Conservation (phyloP, 2,113 vertebrate genomes). For the Corythoichthys haematopterus region DNA sequence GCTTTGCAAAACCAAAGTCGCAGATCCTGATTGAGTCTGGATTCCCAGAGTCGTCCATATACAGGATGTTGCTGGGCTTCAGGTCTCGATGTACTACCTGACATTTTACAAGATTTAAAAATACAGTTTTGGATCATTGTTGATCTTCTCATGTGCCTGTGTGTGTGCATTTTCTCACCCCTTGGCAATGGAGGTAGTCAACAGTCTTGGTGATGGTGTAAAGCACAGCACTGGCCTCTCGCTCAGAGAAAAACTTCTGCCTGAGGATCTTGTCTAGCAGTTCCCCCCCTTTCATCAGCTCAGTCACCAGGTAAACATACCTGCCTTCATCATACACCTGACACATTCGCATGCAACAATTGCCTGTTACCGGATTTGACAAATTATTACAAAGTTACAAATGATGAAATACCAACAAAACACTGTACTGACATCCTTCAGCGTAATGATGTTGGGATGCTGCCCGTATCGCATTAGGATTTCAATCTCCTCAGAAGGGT, state of each 20-base stretch:
- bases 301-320: conserved; percentile 90
- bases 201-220: conserved; percentile 92
- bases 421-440: conserved; percentile 85
- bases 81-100: conserved; percentile 97
- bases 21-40: conserved; percentile 97
- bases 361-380: not conserved
- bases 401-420: not conserved
- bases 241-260: conserved; percentile 93
- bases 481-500: conserved; percentile 96
- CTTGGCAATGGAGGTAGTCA: conserved; percentile 97
- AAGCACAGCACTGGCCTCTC: conserved; percentile 89
- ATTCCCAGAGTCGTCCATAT: conserved; percentile 92
- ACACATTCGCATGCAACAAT: conserved; percentile 21
- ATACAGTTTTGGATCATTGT: not conserved
- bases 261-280: conserved; percentile 90
- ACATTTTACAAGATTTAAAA: not conserved
- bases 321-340: conserved; percentile 93
- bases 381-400: not conserved
- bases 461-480: conserved; percentile 95
- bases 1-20: conserved; percentile 97
- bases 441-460: conserved; percentile 95
- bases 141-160: too few species aligned
- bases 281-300: conserved; percentile 96
- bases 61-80: conserved; percentile 98
- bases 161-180: conserved; percentile 69